A percentile compares a stretch with the other conserved stretches of the same genome.
phyloP scores from a whole-genome alignment of 1,140 invertebrate species.

The Pristionchus pacificus region DNA sequence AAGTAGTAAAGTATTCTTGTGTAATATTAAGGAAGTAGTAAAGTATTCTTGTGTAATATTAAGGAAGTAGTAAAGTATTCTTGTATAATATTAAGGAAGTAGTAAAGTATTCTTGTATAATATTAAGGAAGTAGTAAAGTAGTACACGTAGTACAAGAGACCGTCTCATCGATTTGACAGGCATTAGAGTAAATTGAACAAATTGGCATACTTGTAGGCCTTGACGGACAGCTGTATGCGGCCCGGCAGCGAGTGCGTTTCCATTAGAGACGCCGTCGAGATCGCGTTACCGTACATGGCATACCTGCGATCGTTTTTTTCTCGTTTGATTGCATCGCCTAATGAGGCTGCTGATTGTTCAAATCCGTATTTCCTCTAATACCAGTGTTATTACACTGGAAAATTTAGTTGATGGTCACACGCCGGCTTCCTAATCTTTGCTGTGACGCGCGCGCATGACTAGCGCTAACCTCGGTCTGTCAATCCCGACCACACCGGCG shows the following conservation, averaged over 20 bases:
- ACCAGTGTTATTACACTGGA: background rate
- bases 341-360: background rate
- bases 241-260: slow-evolving; percentile 45
- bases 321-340: background rate
- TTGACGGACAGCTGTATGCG: slow-evolving; percentile 49
- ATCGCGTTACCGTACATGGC: slow-evolving; percentile 75
- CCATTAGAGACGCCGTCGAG: slow-evolving; percentile 59
- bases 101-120: too few species aligned
- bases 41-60: too few species aligned
- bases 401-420: background rate
- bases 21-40: too few species aligned
- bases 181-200: slow-evolving; percentile 13
- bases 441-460: too few species aligned
- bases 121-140: too few species aligned
- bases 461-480: slow-evolving; percentile 59
- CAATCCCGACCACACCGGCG: slow-evolving; percentile 63
- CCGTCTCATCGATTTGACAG: too few species aligned
- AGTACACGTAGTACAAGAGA: too few species aligned
- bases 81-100: background rate
- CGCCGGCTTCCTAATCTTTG: background rate
- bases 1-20: too few species aligned
- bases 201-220: slow-evolving; percentile 10
- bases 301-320: slow-evolving; percentile 59
- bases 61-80: too few species aligned
- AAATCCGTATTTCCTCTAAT: background rate